Conservation (phyloP, 1,140 invertebrate genomes). For the Coboldia fuscipes region DNA sequence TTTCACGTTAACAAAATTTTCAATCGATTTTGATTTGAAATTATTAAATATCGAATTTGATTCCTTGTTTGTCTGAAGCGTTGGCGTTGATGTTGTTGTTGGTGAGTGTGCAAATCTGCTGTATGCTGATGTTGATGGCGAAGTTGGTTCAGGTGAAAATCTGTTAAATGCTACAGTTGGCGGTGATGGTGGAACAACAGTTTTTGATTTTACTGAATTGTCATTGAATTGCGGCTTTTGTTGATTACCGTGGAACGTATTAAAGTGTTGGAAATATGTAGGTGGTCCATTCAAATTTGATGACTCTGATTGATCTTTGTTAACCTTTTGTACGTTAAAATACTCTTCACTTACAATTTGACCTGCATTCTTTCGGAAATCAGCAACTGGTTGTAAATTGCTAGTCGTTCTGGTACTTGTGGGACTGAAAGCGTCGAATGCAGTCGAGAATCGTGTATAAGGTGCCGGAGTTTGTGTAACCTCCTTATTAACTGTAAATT, state of each 20-base stretch:
- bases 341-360: slow-evolving; percentile 17
- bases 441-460: no score
- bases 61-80: background rate
- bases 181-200: background rate
- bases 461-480: no score
- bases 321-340: slow-evolving; percentile 12
- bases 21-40: background rate
- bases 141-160: background rate
- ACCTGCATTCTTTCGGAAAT: slow-evolving; percentile 8
- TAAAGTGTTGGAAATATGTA: no score
- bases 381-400: slow-evolving; percentile 11
- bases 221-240: no score
- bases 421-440: no score
- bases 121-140: no score
- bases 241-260: no score
- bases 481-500: no score
- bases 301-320: no score
- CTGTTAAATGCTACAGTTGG: background rate
- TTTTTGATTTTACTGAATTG: no score
- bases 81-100: slow-evolving; percentile 1
- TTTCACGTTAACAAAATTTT: background rate
- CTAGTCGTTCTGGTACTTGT: no score
- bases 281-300: no score
- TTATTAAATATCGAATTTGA: background rate
- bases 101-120: slow-evolving; percentile 7